These are phyloP conservation scores for Arge pagana DNA, from an alignment of 2,888 invertebrate genomes.

Conservation along the genomic window DNA sequence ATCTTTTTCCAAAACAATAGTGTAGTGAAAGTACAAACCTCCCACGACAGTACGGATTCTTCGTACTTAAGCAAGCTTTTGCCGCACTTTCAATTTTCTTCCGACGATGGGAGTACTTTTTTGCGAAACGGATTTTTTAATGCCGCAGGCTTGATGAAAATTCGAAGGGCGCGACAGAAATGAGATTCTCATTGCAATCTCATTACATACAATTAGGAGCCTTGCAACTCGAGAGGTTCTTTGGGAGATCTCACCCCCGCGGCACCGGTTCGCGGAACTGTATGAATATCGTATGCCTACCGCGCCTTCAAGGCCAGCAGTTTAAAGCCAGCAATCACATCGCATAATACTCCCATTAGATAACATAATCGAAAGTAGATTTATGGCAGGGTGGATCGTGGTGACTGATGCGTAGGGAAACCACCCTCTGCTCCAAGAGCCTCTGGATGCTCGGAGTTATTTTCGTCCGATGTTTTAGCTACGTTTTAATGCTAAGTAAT, in stretches of 20 bases:
- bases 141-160: no score
- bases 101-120: no score
- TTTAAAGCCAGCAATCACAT: conserved; percentile 55
- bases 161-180: conserved; percentile 1
- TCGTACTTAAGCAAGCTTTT: no score
- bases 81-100: no score
- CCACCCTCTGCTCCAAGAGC: no score
- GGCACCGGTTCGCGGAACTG: conserved; percentile 15
- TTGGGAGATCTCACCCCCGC: conserved; percentile 17
- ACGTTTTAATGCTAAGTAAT: no score
- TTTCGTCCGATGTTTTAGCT: no score
- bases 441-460: no score
- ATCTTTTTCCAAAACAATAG: no score
- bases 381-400: conserved; percentile 40
- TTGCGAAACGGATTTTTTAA: no score
- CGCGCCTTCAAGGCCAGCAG: conserved; percentile 28
- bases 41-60: no score
- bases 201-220: conserved; percentile 36
- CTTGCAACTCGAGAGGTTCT: conserved; percentile 20
- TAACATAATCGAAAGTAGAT: conserved; percentile 57
- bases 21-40: no score
- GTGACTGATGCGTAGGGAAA: conserved; percentile 7
- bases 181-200: conserved; percentile 35
- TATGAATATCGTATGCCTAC: conserved; percentile 23
- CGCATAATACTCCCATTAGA: conserved; percentile 56